phyloP scores from a whole-genome alignment of 2,888 invertebrate species.

The Neoaliturus tenellus region DNA sequence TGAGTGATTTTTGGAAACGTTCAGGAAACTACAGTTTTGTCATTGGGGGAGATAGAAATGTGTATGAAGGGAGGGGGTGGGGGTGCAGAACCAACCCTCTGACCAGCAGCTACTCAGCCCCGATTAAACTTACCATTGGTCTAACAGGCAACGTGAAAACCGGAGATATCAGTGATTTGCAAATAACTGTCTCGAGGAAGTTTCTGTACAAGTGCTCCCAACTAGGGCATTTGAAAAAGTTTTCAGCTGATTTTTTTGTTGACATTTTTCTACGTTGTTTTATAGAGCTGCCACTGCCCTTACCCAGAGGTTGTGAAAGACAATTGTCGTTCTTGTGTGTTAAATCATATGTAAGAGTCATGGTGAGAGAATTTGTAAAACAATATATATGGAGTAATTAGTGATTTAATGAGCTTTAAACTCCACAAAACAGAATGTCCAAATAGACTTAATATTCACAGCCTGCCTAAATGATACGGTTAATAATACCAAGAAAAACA shows the following conservation, averaged over 20 bases:
- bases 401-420: too few relatives aligned
- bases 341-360: too few relatives aligned
- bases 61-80: constrained; percentile 11
- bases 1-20: neutral
- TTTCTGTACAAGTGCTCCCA: neutral
- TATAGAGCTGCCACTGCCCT: neutral
- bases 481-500: too few relatives aligned
- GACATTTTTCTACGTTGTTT: neutral
- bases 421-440: too few relatives aligned
- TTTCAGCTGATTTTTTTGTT: neutral
- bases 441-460: too few relatives aligned
- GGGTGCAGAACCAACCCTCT: neutral
- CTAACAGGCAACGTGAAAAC: neutral
- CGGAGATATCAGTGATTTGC: neutral
- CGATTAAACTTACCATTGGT: neutral
- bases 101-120: neutral
- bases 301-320: neutral
- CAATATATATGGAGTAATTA: too few relatives aligned
- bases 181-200: neutral
- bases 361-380: too few relatives aligned
- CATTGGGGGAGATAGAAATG: neutral
- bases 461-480: too few relatives aligned
- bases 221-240: neutral
- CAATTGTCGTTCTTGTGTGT: neutral
- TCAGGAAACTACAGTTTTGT: neutral